Evolutionary conservation across 2,797 vertebrate genomes (phyloP), one percentile per base, ranked within the genome.

Genomic region (Sebastiscus albofasciatus): DNA sequence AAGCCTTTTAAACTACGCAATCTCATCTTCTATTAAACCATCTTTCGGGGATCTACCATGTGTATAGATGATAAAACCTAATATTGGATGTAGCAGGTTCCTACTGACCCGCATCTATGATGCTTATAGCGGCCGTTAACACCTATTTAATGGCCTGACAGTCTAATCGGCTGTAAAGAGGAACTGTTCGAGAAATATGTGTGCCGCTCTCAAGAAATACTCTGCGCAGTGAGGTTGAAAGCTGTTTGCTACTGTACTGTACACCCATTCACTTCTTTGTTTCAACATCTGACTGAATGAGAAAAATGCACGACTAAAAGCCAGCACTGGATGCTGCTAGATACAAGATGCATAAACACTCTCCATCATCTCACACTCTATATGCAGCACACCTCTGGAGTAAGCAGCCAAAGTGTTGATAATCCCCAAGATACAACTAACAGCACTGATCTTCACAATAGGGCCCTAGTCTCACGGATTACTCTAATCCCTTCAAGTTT

Each of bases 401-500:
- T 71, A 22, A 83, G 83, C 85, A 83, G 85, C 74, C 88, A 91
- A 91, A 94, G 92, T 91, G 92, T 81, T 86, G 91, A 91, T 93
- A 94, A 95, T 95, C 94, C 94, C 86, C 86, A 60, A 81, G 92
- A 94, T 93, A 92, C 90, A 92, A 92, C 90, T 87, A 94, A 92
- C 90, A 80, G 86, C 84, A 86, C 85, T 92, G 92, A 94, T 95
- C 93, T 92, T 77, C 83, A 90, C 93, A 93, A 93, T 72, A 80
- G 87, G 86, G 80, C 84, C 75, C 87, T 74, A 92, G 91, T 95
- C 92, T 83, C 80, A 82, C 18, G 92, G 95, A 96, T 96, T 96
- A 95, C 89, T 85, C 84, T 95, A 95, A 96, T 96, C 94, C 93
- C 91, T 91, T 90, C 92, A 92, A 95, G 87, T 95, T 94, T 90